These are phyloP conservation scores for Empis stercorea DNA, from an alignment of 2,888 invertebrate species.

Conservation along the genomic window DNA sequence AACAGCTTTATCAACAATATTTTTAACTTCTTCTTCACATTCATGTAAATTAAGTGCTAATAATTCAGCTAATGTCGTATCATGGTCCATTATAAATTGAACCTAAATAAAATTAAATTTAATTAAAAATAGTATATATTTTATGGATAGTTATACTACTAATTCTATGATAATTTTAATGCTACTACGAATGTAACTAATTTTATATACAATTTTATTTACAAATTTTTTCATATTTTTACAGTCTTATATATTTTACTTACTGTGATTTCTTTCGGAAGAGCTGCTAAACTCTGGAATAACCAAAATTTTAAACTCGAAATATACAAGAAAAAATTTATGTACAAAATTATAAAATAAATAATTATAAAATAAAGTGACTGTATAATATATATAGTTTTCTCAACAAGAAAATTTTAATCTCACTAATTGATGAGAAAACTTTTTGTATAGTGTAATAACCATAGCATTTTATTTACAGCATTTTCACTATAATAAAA, in stretches of 20 bases:
- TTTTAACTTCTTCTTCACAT: conserved; percentile 94
- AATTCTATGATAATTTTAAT: neutral
- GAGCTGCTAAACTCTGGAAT: conserved; percentile 64
- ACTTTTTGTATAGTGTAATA: conserved; percentile 3
- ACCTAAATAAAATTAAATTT: conserved; percentile 46
- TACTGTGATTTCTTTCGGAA: conserved; percentile 68
- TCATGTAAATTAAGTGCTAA: conserved; percentile 86
- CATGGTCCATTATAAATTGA: conserved; percentile 84
- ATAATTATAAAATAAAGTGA: conserved; percentile 3
- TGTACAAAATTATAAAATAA: conserved; percentile 10
- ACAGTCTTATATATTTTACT: conserved; percentile 31
- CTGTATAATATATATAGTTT: conserved; percentile 25
- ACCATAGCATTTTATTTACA: neutral
- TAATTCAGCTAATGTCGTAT: conserved; percentile 83
- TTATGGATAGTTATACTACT: too few relatives aligned
- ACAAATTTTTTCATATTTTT: neutral
- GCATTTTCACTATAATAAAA: neutral
- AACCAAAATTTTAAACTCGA: neutral
- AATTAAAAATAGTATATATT: too few relatives aligned
- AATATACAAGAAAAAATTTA: conserved; percentile 1
- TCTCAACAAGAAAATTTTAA: neutral
- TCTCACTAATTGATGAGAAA: neutral
- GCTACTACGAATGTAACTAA: too few relatives aligned
- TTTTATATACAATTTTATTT: too few relatives aligned
- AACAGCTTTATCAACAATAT: conserved; percentile 94